Evolutionary conservation across 2,797 vertebrate genomes (phyloP).

Genomic region (Chelon auratus): DNA sequence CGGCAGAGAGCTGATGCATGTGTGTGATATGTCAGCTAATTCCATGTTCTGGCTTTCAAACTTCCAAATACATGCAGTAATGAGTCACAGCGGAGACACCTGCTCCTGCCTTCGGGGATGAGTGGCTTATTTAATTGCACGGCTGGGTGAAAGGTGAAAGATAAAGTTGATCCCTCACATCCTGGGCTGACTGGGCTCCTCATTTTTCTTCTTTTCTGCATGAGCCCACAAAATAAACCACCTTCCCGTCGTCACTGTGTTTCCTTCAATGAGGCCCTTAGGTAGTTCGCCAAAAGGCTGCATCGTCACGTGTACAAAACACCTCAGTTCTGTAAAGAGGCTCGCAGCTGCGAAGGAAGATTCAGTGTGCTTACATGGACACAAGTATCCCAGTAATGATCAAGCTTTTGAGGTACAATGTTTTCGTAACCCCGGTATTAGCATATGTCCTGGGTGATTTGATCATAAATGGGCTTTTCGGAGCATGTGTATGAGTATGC

Average conservation of each 20-base stretch:
- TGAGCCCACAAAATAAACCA: conserved; percentile 21
- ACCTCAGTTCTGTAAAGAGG: background rate
- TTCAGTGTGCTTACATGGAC: background rate
- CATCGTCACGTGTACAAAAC: conserved; percentile 36
- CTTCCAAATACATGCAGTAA: conserved; percentile 47
- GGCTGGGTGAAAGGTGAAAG: conserved; percentile 49
- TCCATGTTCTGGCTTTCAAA: conserved; percentile 44
- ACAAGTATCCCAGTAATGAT: background rate
- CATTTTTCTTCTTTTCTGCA: conserved; percentile 9
- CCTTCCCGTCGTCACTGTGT: conserved; percentile 8
- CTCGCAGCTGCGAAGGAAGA: conserved; percentile 19
- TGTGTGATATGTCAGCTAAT: conserved; percentile 37
- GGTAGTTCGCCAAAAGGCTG: conserved; percentile 28
- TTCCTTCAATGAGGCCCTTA: conserved; percentile 12
- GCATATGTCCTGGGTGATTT: no score
- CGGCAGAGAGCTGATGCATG: conserved; percentile 1
- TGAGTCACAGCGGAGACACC: conserved; percentile 50
- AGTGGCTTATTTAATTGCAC: conserved; percentile 51
- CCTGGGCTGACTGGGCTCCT: conserved; percentile 25
- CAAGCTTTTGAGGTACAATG: background rate
- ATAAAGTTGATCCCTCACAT: conserved; percentile 29
- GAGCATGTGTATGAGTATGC: no score
- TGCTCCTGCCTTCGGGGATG: conserved; percentile 20
- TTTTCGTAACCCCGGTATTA: background rate
- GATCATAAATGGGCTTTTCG: no score